Percentiles rank a stretch among this genome's conserved stretches.
Conservation (phyloP, 2,888 invertebrate species). For the Oeneis ivallda region DNA sequence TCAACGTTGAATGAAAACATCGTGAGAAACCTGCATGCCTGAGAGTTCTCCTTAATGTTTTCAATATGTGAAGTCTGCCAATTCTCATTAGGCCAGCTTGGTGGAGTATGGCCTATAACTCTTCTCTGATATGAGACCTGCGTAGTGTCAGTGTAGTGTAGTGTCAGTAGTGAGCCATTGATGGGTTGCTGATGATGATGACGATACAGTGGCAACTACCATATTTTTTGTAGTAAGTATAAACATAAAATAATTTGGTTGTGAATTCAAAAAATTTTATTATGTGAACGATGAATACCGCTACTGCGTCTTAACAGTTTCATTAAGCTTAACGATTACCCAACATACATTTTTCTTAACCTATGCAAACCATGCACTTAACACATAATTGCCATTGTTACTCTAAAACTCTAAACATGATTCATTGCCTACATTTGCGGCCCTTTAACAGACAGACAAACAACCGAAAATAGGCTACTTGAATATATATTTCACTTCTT, state of each 20-base stretch:
- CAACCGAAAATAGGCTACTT: conserved; percentile 65
- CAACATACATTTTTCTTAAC: conserved; percentile 7
- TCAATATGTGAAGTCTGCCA: no score
- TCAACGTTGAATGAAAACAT: no score
- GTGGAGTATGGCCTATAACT: no score
- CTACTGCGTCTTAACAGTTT: neutral
- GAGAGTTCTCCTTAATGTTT: no score
- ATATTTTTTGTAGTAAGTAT: neutral
- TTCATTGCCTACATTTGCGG: conserved; percentile 54
- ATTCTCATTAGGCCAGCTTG: no score
- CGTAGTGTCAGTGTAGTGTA: no score
- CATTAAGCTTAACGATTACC: conserved; percentile 20
- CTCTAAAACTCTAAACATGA: conserved; percentile 50
- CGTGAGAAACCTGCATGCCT: no score
- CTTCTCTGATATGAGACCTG: no score
- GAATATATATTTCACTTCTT: conserved; percentile 64
- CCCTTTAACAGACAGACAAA: conserved; percentile 58
- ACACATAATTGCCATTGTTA: conserved; percentile 42
- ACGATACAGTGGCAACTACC: neutral
- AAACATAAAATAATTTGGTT: no score
- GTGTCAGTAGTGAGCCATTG: no score
- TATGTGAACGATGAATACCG: neutral
- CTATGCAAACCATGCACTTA: conserved; percentile 30
- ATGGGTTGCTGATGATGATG: no score
- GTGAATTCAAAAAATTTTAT: no score